Conservation (phyloP, 2,888 invertebrate genomes). For the Piscicola geometra region DNA sequence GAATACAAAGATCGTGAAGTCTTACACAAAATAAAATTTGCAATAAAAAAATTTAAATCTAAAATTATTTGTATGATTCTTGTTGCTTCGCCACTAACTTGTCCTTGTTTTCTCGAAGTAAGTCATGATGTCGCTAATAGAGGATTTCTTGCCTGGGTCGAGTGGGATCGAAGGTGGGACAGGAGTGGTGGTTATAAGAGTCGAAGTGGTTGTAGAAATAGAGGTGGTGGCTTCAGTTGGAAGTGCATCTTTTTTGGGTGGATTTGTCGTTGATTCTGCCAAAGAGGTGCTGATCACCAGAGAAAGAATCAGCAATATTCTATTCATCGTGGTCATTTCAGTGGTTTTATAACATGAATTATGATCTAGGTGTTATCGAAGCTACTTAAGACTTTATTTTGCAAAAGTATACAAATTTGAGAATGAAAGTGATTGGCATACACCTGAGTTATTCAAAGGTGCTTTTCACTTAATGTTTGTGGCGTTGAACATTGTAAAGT, state of each 20-base stretch:
- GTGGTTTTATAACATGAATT: too few relatives aligned
- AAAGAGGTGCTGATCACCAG: background rate
- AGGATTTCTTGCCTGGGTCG: background rate
- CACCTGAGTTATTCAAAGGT: slow-evolving; percentile 15
- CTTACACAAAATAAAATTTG: too few relatives aligned
- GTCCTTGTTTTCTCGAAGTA: slow-evolving; percentile 12
- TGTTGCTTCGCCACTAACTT: slow-evolving; percentile 5
- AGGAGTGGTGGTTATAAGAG: background rate
- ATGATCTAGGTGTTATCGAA: background rate
- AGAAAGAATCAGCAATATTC: background rate
- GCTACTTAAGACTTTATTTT: background rate
- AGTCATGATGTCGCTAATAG: background rate
- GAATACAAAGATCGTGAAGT: too few relatives aligned
- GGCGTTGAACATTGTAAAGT: background rate
- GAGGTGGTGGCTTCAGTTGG: background rate
- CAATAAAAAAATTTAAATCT: background rate
- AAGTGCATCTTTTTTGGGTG: background rate
- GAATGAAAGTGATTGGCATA: background rate
- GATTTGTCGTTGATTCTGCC: background rate
- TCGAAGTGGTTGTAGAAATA: slow-evolving; percentile 1
- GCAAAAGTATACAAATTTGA: background rate
- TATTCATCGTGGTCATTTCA: too few relatives aligned
- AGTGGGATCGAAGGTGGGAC: background rate
- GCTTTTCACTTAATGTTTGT: too few relatives aligned
- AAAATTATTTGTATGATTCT: background rate